Base-by-base conservation (phyloP, 2,888 invertebrate genomes). In the Sinohyriopsis cumingii region DNA sequence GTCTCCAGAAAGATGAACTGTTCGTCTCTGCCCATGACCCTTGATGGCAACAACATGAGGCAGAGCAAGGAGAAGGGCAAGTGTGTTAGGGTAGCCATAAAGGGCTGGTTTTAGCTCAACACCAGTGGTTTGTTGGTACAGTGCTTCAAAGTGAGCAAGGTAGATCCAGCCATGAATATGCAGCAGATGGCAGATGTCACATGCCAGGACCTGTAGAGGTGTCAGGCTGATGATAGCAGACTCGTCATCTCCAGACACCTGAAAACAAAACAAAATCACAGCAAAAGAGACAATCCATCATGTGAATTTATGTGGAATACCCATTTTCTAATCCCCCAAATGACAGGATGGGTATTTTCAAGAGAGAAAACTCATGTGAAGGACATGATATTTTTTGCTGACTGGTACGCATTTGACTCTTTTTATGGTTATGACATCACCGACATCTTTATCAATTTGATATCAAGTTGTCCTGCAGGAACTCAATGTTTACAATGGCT, bases 111-210 rank as follows among this genome's bases (percentile, higher is more conserved):
- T 91, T 55, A 92, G 90, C 53, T 91, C 86, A 25, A 90, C 88
- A 6, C 92, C 92, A 77, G 85, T 90, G 60, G 86, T 81, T 67
- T 88, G 81, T 25, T 77, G 78, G 72, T 82, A 87, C 28, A 82
- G 55, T 56, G 72, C 74, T 69, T 84, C 85, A 68, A 90, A 87
- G 57, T 88, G 82, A 5, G 80, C 72, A 54, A 90, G 74, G n/a
- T 79, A 72, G 63, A 93, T 78, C 61, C 89, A 89, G 3, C 92
- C 92, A 28, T 91, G 90, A 65, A 90, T 87, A 68, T 90, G 90
- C 78, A 93, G 87, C 20, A 93, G 88, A 15, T 90, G 87, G 72
- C 92, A 91, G 28, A 92, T 87, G 79, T 93, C 91, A 59, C 92
- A 90, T 3, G 92, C 92, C 76, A 93, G 92, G 65, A 91, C 84